Evolutionary conservation across 1,140 invertebrate genomes (phyloP), one percentile per base, ranked within the genome.

Genomic region (Ganaspis sp.): DNA sequence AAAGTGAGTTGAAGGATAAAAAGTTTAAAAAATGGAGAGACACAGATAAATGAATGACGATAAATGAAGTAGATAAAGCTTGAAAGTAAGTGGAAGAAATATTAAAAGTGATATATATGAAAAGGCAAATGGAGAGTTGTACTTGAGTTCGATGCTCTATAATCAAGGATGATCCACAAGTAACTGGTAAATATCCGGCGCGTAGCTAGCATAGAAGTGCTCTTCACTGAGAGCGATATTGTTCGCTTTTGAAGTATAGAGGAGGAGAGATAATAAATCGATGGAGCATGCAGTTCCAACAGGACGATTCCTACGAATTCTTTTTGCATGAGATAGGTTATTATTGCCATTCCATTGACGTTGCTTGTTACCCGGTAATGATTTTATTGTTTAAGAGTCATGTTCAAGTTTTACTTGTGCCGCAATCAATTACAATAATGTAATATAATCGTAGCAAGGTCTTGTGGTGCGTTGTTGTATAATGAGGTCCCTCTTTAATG

Each of bases 351-450:
- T 80, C 74, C 75, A 71, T 26, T 72, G 76, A 76, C 45, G 76
- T 73, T 76, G 75, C 81, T 80, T 73, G 77, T 83, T 78, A 78
- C 76, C 69, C 71, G 76, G 79, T 88, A 88, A 89, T 87, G 86
- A 88, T 86, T 88, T 89, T 89, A 88, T 89, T 88, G 87, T 88
- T 86, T 87, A 84, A 86, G 83, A 86, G 82, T 83, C 81, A 83
- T 82, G 83, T 81, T 73, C 49, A 78, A 83, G 86, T 84, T 87
- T 73, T 80, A 88, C 82, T 85, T 86, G 87, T 87, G 86, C 83
- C 58, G 45, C 70, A 81, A 89, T 88, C 87, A 88, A 87, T 88
- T 89, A 88, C 87, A 88, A 85, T 87, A 87, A 89, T 85, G 86
- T 88, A 88, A 89, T 87, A 83, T 88, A 89, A 89, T 88, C 87